A percentile compares a stretch with the other conserved stretches of the same genome.
Conservation (phyloP, 2,113 vertebrate genomes). For the Jaculus jaculus region DNA sequence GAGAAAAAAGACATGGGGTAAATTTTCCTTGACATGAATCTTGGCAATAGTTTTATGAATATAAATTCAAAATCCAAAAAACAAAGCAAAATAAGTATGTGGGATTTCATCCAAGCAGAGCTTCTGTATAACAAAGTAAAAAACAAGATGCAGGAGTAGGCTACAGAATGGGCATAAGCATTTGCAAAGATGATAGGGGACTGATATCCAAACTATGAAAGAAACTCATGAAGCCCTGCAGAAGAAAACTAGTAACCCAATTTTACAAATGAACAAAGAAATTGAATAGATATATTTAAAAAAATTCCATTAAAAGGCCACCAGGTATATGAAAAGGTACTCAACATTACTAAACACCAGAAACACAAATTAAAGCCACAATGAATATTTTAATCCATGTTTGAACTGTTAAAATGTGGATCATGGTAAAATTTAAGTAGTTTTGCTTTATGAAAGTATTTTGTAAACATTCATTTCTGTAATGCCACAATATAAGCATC, state of each 20-base stretch:
- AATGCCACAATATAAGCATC: neutral
- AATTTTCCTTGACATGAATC: neutral
- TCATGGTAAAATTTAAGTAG: neutral
- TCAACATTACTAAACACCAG: neutral
- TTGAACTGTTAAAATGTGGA: neutral
- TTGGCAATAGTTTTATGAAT: neutral
- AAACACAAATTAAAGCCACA: neutral
- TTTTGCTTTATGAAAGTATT: neutral
- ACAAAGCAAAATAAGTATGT: neutral
- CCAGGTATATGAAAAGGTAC: neutral
- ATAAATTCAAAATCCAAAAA: neutral
- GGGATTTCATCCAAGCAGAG: neutral
- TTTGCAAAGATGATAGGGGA: neutral
- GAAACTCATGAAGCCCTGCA: neutral
- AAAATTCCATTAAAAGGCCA: neutral
- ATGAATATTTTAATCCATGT: neutral
- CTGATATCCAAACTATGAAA: neutral
- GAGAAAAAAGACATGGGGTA: neutral
- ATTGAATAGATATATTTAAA: neutral
- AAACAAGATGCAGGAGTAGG: neutral
- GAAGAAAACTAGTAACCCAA: neutral
- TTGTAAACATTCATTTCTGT: neutral
- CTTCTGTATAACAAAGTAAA: neutral
- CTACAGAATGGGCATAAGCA: neutral
- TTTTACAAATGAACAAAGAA: neutral